Conservation (phyloP, 2,888 invertebrate genomes). For the Isotomurus palustris region DNA sequence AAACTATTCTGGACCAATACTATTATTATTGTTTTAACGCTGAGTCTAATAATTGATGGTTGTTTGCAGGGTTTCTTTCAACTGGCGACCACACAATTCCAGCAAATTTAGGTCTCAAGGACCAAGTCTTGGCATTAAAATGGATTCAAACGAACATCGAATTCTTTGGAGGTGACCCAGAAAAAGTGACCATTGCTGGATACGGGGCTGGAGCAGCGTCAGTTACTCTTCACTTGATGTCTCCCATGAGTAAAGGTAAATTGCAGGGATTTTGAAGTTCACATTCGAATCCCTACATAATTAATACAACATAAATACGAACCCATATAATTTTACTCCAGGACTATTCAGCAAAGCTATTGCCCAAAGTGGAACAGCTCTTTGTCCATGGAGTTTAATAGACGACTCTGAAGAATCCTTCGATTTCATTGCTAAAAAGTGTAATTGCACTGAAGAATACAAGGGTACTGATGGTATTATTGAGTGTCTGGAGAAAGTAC, state of each 20-base stretch:
- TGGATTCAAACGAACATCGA: constrained; percentile 21
- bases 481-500: background rate
- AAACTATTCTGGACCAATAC: background rate
- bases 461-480: background rate
- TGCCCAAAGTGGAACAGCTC: constrained; percentile 20
- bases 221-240: constrained; percentile 18
- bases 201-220: constrained; percentile 21
- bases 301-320: background rate
- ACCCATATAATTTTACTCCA: background rate
- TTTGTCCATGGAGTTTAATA: constrained; percentile 26
- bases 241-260: constrained; percentile 19
- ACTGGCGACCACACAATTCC: constrained; percentile 5
- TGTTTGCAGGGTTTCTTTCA: constrained; percentile 13
- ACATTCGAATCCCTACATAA: no score
- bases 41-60: constrained; percentile 2
- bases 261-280: background rate
- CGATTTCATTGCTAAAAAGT: background rate
- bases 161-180: constrained; percentile 18
- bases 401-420: constrained; percentile 10
- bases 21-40: background rate
- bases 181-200: constrained; percentile 15
- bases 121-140: constrained; percentile 18
- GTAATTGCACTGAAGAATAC: constrained; percentile 1
- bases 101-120: constrained; percentile 25
- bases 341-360: constrained; percentile 21